Evolutionary conservation across 2,888 invertebrate species (phyloP), one percentile per base, ranked within the genome.

Genomic region (Thecophora atra): DNA sequence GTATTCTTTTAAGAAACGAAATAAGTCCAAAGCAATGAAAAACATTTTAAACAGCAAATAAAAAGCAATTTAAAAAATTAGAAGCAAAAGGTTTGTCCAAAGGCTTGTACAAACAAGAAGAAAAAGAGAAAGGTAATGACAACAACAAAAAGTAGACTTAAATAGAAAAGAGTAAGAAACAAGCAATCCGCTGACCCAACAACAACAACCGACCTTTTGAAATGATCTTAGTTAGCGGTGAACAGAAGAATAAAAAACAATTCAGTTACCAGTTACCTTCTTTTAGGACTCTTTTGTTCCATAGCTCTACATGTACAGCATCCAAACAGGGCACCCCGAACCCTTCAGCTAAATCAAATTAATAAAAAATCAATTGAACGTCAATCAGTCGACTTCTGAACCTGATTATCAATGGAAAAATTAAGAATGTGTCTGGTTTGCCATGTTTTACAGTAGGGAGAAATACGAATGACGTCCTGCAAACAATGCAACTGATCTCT

Each of bases 261-360:
- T 11, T 30, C 5, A 47, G 47, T 6, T 47, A 47, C n/a, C 47
- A n/a, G n/a, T n/a, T n/a, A n/a, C n/a, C 47, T 3, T 47, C 3
- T n/a, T 17, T 47, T 47, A 17, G 47, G 47, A 7, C n/a, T 3
- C 6, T 17, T 47, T 47, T n/a, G 47, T 47, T 13, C 44, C 13
- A 13, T 44, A 44, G 44, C n/a, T 3, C 47, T 13, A 11, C n/a
- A 47, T 47, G 11, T 17, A 4, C 6, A 11, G 3, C 47, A 47
- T 17, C 47, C n/a, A 4, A 47, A 17, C n/a, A n/a, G n/a, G 11
- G 13, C 19, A n/a, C 19, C 54, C 28, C 30, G 51, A 54, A 51
- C 60, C 67, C n/a, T 60, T 11, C 21, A 60, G 19, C 51, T 11
- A 51, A 70, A 70, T 70, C 62, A 70, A 69, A 69, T 69, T 69